Base-by-base conservation (phyloP, 2,797 vertebrate species). In the Bryconaethiops microstoma region DNA sequence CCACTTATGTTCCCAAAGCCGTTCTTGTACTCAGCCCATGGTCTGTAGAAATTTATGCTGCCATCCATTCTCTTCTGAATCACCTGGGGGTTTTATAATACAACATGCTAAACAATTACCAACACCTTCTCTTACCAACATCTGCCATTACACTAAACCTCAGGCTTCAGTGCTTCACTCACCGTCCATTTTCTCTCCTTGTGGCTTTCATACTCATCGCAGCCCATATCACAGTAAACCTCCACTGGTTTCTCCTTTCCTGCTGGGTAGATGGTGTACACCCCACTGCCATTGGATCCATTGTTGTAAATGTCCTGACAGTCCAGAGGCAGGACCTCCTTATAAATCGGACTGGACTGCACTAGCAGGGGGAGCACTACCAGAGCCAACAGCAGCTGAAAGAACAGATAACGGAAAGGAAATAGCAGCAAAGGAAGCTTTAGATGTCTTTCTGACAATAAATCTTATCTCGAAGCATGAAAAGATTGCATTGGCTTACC, bases 51-150 rank as follows among this genome's bases (percentile, higher is more conserved):
- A 82, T 91, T 92, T 67, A 93, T 77, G 0, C 90, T 90, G 74
- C 93, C 93, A 0, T 95, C 93, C 71, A 89, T 90, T 64, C 94
- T 90, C 84, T 89, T 92, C 87, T 95, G 93, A 83, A 94, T 90
- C 76, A 94, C 88, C 93, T 94, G 80, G 40, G 17, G 8, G 17
- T 3, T 23, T 1, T 0, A 59, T 1, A 1, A 12, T 9, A 60
- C 21, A 23, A n/a, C 7, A 59, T 3, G 9, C 5, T 48, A 23
- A 17, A n/a, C 9, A 60, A 19, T 57, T 21, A n/a, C 55, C 19
- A 23, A 17, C 1, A 7, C 19, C 14, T 19, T 55, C 1, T 21
- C 12, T 48, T 48, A 48, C 45, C 9, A 45, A 45, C 8, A 48
- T 12, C 9, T 2, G 35, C 35, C 35, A 4, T 35, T 12, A 5